Conservation (phyloP, 2,797 vertebrate genomes). For the Sardinella longiceps region DNA sequence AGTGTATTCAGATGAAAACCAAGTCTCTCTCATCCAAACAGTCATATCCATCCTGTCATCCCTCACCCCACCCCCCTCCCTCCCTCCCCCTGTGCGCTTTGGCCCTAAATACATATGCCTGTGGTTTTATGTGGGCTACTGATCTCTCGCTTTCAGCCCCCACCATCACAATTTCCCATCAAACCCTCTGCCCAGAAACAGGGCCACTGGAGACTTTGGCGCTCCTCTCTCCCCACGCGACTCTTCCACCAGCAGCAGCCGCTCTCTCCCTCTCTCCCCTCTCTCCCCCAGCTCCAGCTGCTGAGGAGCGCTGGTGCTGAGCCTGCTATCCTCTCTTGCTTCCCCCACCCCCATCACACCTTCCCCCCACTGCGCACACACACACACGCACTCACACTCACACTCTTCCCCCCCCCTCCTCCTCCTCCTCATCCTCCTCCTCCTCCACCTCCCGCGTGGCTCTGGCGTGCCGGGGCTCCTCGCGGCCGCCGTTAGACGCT, state of each 20-base stretch:
- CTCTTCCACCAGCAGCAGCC: constrained; percentile 38
- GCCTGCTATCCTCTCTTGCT: background rate
- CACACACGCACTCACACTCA: background rate
- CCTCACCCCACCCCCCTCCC: background rate
- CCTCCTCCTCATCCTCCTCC: background rate
- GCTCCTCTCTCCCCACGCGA: constrained; percentile 42
- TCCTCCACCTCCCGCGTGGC: background rate
- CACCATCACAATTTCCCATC: constrained; percentile 68
- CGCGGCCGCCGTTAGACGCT: background rate
- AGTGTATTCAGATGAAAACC: background rate
- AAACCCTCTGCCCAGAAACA: constrained; percentile 66
- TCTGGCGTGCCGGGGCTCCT: constrained; percentile 23
- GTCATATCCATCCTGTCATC: background rate
- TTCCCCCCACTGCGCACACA: background rate
- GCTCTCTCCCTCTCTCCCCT: background rate
- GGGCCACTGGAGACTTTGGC: constrained; percentile 60
- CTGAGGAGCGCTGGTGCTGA: constrained; percentile 44
- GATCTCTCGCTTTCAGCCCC: constrained; percentile 55
- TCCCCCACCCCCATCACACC: background rate
- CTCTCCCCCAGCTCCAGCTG: constrained; percentile 66
- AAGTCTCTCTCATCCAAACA: background rate
- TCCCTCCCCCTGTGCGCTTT: background rate
- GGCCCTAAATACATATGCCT: constrained; percentile 48
- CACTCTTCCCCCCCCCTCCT: background rate
- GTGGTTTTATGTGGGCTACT: constrained; percentile 63